Conservation (phyloP, 2,797 vertebrate genomes). For the Parambassis ranga region DNA sequence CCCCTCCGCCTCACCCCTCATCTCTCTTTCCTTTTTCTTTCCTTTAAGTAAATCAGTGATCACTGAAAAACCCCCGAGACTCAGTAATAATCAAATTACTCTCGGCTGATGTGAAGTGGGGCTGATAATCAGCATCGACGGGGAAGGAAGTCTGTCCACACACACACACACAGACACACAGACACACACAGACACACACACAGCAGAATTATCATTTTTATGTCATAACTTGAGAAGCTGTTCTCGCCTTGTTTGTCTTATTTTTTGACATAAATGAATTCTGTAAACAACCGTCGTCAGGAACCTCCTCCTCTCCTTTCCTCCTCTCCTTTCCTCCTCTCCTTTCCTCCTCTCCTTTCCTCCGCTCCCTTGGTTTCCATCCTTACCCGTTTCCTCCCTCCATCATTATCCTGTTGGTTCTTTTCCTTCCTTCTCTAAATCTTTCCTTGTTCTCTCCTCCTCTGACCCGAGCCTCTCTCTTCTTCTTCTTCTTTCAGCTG, state of each 20-base stretch:
- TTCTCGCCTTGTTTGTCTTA: not conserved
- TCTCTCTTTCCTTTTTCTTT: constrained; percentile 31
- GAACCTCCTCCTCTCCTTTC: no score
- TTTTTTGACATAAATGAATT: not conserved
- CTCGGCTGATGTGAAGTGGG: constrained; percentile 55
- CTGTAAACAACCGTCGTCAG: no score
- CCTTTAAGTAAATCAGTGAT: constrained; percentile 69
- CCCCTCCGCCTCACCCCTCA: no score
- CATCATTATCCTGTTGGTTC: not conserved
- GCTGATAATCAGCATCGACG: constrained; percentile 49
- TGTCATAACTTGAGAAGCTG: not conserved
- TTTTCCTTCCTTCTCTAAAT: no score
- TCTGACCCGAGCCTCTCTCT: no score
- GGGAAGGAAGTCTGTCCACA: not conserved
- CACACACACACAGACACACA: not conserved
- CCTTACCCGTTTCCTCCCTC: not conserved
- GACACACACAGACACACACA: not conserved
- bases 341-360: not conserved
- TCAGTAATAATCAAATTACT: constrained; percentile 74
- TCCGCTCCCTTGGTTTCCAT: not conserved
- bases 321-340: not conserved
- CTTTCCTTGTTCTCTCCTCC: no score
- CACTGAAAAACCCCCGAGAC: constrained; percentile 62
- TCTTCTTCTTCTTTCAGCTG: no score
- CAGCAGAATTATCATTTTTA: not conserved